These are phyloP conservation scores for Pluvianellus socialis DNA, from an alignment of 2,113 vertebrate species.

Conservation along the genomic window DNA sequence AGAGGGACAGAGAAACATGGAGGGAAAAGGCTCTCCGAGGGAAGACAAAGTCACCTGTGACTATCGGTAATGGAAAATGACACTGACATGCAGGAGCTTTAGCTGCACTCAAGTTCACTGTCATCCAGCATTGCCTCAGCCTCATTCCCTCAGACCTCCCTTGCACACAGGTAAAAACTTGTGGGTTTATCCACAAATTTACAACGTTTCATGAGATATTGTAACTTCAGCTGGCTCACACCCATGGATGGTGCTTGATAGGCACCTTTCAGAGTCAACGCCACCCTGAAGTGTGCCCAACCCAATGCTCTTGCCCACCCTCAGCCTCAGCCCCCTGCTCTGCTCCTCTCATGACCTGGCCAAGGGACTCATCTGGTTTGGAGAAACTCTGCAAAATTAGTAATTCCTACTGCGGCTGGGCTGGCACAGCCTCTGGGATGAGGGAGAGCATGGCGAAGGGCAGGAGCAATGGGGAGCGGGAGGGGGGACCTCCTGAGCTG, in stretches of 20 bases:
- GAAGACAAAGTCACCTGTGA: background rate
- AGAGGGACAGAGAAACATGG: background rate
- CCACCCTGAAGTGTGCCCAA: background rate
- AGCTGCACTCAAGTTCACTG: background rate
- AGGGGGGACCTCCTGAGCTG: background rate
- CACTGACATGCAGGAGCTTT: background rate
- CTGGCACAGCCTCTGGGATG: background rate
- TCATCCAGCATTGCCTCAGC: background rate
- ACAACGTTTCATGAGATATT: background rate
- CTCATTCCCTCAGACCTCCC: background rate
- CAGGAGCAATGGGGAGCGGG: background rate
- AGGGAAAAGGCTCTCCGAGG: background rate
- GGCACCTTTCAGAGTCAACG: background rate
- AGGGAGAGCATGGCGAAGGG: background rate
- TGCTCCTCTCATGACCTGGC: background rate
- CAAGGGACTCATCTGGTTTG: background rate
- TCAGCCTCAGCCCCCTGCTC: background rate
- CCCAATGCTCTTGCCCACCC: background rate
- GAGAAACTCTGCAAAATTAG: background rate
- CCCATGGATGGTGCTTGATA: background rate
- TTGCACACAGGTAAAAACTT: background rate
- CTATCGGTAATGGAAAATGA: background rate
- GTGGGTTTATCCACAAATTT: background rate
- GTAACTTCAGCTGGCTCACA: background rate
- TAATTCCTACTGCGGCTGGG: background rate